A percentile compares a stretch with the other conserved stretches of the same genome.
These are phyloP conservation scores for Hydroisotoma schaefferi DNA, from an alignment of 2,888 invertebrate genomes.

Conservation along the genomic window DNA sequence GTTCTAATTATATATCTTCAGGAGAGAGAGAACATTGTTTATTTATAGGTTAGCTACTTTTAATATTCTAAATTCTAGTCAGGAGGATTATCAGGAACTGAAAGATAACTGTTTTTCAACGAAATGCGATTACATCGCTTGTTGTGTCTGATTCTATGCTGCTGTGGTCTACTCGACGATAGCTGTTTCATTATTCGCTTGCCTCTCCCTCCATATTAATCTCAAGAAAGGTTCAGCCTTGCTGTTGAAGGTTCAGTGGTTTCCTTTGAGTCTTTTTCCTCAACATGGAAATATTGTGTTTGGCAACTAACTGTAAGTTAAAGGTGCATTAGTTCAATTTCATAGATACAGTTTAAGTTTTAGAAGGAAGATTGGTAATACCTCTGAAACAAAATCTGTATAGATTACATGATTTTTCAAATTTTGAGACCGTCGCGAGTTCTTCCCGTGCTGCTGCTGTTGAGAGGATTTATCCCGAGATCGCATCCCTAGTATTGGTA, in stretches of 20 bases:
- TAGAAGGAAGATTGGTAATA: constrained; percentile 9
- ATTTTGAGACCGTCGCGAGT: constrained; percentile 45
- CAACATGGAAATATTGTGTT: constrained; percentile 45
- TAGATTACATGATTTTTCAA: constrained; percentile 46
- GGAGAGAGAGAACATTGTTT: no score
- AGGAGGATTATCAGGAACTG: no score
- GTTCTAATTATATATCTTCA: no score
- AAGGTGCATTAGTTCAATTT: constrained; percentile 1
- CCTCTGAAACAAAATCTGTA: constrained; percentile 48
- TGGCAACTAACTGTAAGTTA: constrained; percentile 42
- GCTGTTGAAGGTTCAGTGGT: constrained; percentile 9
- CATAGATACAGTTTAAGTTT: constrained; percentile 10
- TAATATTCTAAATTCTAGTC: no score
- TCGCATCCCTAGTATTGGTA: constrained; percentile 34
- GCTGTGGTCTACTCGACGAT: no score
- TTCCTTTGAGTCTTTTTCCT: constrained; percentile 33
- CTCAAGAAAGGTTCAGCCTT: constrained; percentile 8
- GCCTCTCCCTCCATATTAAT: background rate
- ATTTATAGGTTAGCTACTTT: no score
- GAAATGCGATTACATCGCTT: no score
- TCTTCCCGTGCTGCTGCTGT: constrained; percentile 10
- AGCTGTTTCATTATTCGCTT: no score
- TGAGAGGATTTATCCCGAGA: constrained; percentile 30
- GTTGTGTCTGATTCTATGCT: no score
- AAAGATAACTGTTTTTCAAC: no score